phyloP scores from a whole-genome alignment of 2,888 invertebrate genomes.

The Aporophyla nigra region DNA sequence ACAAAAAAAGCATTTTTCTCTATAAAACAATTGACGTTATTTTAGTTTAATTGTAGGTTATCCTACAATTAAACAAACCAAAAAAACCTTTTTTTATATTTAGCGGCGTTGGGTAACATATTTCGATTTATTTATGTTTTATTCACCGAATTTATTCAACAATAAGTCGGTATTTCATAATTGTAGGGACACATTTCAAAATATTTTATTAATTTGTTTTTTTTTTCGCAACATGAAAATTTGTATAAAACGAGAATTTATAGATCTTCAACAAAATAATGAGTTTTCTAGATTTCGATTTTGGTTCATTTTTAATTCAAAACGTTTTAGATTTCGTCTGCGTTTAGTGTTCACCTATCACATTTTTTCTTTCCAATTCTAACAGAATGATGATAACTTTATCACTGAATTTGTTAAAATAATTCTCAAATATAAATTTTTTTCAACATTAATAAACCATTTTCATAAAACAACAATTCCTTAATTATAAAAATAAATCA shows the following conservation, averaged over 20 bases:
- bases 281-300: background rate
- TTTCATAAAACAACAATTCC: background rate
- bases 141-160: background rate
- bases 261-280: background rate
- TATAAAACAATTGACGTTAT: background rate
- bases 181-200: background rate
- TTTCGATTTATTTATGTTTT: no score
- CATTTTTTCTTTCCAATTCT: no score
- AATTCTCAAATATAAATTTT: background rate
- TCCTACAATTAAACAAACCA: no score
- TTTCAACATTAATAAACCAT: background rate
- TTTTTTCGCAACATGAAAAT: background rate
- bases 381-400: background rate
- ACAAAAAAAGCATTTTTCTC: background rate
- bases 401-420: background rate
- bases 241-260: background rate
- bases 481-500: slow-evolving; percentile 39
- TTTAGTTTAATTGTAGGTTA: background rate
- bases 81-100: background rate
- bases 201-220: background rate
- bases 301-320: background rate
- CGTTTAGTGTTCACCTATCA: background rate
- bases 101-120: background rate
- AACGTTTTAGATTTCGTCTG: background rate
- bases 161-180: background rate